Evolutionary conservation across 2,888 invertebrate species (phyloP), one percentile per base, ranked within the genome.

Genomic region (Zelleria hepariella): DNA sequence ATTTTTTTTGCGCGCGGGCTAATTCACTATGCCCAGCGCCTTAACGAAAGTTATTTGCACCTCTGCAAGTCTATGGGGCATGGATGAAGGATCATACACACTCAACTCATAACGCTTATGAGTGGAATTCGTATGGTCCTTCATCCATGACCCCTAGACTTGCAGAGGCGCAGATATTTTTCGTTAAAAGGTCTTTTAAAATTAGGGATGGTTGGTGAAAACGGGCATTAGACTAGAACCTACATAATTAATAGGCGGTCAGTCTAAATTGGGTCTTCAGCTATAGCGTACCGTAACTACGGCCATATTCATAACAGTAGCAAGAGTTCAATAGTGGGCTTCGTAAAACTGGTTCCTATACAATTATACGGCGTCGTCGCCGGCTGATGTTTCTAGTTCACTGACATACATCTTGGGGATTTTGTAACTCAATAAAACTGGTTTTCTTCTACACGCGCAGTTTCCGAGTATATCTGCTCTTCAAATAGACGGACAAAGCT

Each of bases 311-410:
- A 60, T 58, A 61, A 61, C 58, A 26, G 27, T 25, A 55, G n/a
- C n/a, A n/a, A n/a, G 27, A 6, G 27, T 25, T 32, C 7, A 18
- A 26, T n/a, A 20, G 15, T 49, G n/a, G 57, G 23, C 24, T 18
- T 15, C 21, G 5, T n/a, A 18, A 48, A 58, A 60, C 60, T 27
- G 58, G 60, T 60, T 58, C 55, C 3, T 54, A 18, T 25, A 56
- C 55, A 63, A 71, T 71, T 68, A 70, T 68, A 70, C 69, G 72
- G 70, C 67, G 70, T 66, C 55, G 51, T 10, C 23, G 25, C 3
- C 18, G 69, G 65, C 64, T 67, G 65, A 70, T 66, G 60, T 71
- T 69, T 72, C 70, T 76, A 75, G 72, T 77, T 75, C 70, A 71
- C 68, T 74, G 76, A 71, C 75, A 77, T 68, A 76, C 67, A 64